Base-by-base conservation (phyloP, 2,113 vertebrate species). In the Ceuthmochares aereus region DNA sequence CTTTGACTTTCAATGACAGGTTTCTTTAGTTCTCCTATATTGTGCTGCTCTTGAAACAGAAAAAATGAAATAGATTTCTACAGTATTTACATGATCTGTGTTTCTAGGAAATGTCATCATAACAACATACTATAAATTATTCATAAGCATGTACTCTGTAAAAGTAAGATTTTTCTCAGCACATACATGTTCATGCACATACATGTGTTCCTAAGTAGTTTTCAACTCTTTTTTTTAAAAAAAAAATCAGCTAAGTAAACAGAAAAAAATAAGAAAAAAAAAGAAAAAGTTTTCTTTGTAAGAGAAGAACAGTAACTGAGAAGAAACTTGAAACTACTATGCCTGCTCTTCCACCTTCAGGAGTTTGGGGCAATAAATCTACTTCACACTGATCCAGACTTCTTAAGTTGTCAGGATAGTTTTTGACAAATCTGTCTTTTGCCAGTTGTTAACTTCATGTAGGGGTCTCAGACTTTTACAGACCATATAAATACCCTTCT, bases 361-460 rank as follows among this genome's bases (percentile, higher is more conserved):
- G 21, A 87, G 13, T 6, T 70, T 17, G 5, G 32, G 79, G 9
- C 9, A 77, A 80, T 77, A 73, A 87, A 85, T 18, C 14, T 27
- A 4, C 10, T 78, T 27, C n/a, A 77, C 13, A 74, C 10, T 34
- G 16, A 84, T 86, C 0, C 0, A 6, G 87, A 72, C 34, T 82
- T 74, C 85, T 32, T 60, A 83, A 87, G 9, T 51, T 94, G 30
- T 74, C 66, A 64, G 82, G 87, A 49, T 12, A 86, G 22, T 37
- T 78, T 81, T 90, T 90, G 62, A 87, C 3, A 90, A 90, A 73
- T 82, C 25, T 88, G 42, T 51, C 40, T 87, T 91, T 95, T 92
- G 34, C n/a, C 43, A 85, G 27, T 9, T 70, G 32, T 88, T 92
- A 77, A 58, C 45, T 67, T 58, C 63, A 73, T 12, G 49, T 7